A percentile compares a stretch with the other conserved stretches of the same genome.
Evolutionary conservation across 2,797 vertebrate genomes (phyloP).

Genomic region (Myiotriccus ornatus): DNA sequence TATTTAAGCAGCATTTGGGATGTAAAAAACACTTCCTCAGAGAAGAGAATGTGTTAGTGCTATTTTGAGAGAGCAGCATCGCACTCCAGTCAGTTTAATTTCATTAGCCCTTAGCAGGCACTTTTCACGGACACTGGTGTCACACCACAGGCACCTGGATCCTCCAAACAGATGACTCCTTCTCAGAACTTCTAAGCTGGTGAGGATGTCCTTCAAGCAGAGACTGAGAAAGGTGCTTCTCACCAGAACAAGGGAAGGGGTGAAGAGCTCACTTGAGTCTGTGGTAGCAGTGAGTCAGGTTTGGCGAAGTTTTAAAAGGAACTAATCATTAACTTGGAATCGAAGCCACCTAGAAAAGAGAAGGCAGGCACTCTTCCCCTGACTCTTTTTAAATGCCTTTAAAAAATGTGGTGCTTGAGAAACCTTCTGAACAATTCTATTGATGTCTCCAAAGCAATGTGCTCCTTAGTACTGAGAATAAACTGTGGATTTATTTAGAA

Average conservation of each 20-base stretch:
- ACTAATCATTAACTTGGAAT: not conserved
- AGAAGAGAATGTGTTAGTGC: not conserved
- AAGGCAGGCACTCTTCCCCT: not conserved
- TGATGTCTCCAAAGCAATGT: rapidly evolving
- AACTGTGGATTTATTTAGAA: not conserved
- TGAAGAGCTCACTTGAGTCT: not conserved
- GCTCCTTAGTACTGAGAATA: not conserved
- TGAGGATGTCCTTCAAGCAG: not conserved
- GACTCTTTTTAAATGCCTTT: not conserved
- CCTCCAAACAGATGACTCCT: not conserved
- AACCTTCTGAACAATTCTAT: not conserved
- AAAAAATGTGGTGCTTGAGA: not conserved
- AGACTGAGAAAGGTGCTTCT: not conserved
- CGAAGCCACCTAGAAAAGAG: not conserved
- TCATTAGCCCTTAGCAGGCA: not conserved
- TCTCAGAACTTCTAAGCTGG: not conserved
- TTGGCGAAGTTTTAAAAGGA: not conserved
- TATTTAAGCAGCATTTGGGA: not conserved
- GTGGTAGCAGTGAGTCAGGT: no score
- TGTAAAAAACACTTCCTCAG: not conserved
- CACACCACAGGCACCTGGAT: not conserved
- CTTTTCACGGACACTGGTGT: not conserved
- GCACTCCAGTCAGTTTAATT: not conserved
- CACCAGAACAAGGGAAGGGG: not conserved
- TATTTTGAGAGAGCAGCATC: not conserved